A percentile compares a stretch with the other conserved stretches of the same genome.
phyloP scores from a whole-genome alignment of 1,140 invertebrate genomes.

The Drosophila insularis region DNA sequence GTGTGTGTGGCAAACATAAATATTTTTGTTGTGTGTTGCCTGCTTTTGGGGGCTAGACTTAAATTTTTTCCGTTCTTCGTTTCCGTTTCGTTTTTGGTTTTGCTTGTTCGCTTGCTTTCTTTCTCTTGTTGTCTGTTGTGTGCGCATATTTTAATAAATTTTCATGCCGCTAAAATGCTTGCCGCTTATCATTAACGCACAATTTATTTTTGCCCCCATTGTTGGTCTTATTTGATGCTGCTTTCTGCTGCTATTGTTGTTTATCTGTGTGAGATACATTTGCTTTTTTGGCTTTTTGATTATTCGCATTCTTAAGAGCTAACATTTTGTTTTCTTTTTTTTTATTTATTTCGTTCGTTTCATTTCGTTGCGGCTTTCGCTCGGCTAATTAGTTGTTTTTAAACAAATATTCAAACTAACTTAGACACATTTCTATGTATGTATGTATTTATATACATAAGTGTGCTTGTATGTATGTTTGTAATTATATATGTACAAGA shows the following conservation, averaged over 20 bases:
- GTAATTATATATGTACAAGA: slow-evolving; percentile 2
- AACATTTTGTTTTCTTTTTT: slow-evolving; percentile 28
- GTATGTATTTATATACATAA: slow-evolving; percentile 15
- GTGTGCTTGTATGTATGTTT: not conserved
- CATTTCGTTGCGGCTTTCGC: slow-evolving; percentile 42
- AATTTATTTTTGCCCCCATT: slow-evolving; percentile 72
- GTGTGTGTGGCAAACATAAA: slow-evolving; percentile 63
- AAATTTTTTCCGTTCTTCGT: slow-evolving; percentile 21
- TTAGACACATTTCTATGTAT: slow-evolving; percentile 24
- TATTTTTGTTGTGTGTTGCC: slow-evolving; percentile 56
- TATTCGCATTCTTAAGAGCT: slow-evolving; percentile 71
- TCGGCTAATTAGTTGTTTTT: slow-evolving; percentile 59
- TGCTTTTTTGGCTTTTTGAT: slow-evolving; percentile 80
- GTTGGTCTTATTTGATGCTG: slow-evolving; percentile 54
- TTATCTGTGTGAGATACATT: slow-evolving; percentile 79
- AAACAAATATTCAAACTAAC: slow-evolving; percentile 15
- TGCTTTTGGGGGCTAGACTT: slow-evolving; percentile 41
- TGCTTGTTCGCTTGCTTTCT: not conserved
- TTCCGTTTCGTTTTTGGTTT: not conserved
- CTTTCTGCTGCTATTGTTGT: slow-evolving; percentile 40
- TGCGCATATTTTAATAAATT: slow-evolving; percentile 80
- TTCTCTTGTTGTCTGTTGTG: slow-evolving; percentile 26
- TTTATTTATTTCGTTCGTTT: slow-evolving; percentile 14
- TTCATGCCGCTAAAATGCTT: slow-evolving; percentile 76
- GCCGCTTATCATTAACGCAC: slow-evolving; percentile 80